These are phyloP conservation scores for Leptonema lineaticorne DNA, from an alignment of 1,140 invertebrate species.

Conservation along the genomic window DNA sequence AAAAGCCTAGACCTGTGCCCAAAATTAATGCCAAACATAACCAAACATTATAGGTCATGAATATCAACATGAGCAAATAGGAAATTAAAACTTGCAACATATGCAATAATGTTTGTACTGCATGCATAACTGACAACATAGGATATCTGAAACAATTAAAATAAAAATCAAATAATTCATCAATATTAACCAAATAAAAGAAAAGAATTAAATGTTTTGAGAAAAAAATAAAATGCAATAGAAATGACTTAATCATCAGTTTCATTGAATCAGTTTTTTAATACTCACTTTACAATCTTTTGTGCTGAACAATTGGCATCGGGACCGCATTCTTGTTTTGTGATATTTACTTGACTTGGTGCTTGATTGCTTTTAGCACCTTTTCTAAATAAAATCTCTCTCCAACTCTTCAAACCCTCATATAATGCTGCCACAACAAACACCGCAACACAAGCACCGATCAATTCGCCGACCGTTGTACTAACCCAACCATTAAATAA, in stretches of 20 bases:
- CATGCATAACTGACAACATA: conserved; percentile 78
- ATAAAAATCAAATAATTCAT: no score
- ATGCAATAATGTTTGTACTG: conserved; percentile 87
- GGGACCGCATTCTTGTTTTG: conserved; percentile 60
- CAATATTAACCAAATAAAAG: no score
- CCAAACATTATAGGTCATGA: conserved; percentile 98
- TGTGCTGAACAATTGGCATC: conserved; percentile 64
- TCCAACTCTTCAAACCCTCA: conserved; percentile 88
- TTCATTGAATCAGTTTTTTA: background rate
- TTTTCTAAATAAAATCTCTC: conserved; percentile 78
- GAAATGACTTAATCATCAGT: no score
- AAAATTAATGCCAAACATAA: conserved; percentile 87
- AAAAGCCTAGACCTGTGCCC: conserved; percentile 88
- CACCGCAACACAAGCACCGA: conserved; percentile 83
- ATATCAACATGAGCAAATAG: conserved; percentile 95
- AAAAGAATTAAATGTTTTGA: no score
- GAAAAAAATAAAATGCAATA: no score
- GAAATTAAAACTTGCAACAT: conserved; percentile 86
- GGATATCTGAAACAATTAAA: conserved; percentile 62
- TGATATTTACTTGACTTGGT: conserved; percentile 65
- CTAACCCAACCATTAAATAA: conserved; percentile 81
- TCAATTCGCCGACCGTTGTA: conserved; percentile 67
- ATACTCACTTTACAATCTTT: conserved; percentile 49
- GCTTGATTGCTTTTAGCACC: conserved; percentile 67
- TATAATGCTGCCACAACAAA: conserved; percentile 84